phyloP scores from a whole-genome alignment of 2,113 vertebrate genomes.

The Oncorhynchus masou region DNA sequence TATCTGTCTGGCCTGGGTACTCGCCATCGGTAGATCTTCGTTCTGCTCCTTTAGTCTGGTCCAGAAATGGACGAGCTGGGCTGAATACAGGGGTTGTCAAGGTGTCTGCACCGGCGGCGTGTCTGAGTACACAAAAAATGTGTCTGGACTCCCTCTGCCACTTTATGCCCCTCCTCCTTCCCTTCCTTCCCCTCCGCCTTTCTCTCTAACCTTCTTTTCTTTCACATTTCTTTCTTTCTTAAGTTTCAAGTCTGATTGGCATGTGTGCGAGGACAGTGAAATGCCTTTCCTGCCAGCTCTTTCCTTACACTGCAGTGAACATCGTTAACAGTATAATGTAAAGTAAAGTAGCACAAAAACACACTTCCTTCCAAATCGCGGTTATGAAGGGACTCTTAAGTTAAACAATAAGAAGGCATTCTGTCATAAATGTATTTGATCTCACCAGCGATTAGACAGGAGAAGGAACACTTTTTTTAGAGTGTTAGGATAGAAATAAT shows the following conservation, averaged over 20 bases:
- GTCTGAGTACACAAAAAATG: neutral
- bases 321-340: no score
- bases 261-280: no score
- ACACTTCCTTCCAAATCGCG: neutral
- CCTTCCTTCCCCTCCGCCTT: neutral
- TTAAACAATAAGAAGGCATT: no score
- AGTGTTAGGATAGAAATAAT: neutral
- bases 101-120: slow-evolving; percentile 13
- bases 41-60: slow-evolving; percentile 39
- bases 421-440: no score
- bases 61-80: slow-evolving; percentile 20
- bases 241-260: no score
- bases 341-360: no score
- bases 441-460: neutral
- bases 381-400: no score
- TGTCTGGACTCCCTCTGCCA: neutral
- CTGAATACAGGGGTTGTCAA: slow-evolving; percentile 13
- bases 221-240: neutral
- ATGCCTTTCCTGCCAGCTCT: no score
- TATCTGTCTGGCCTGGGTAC: slow-evolving; percentile 41
- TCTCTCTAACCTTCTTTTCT: neutral
- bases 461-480: neutral
- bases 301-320: no score
- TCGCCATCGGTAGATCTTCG: slow-evolving; percentile 42
- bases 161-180: neutral